Percentiles rank a stretch among this genome's conserved stretches.
These are phyloP conservation scores for Calypte anna DNA, from an alignment of 2,113 vertebrate species.

Conservation along the genomic window DNA sequence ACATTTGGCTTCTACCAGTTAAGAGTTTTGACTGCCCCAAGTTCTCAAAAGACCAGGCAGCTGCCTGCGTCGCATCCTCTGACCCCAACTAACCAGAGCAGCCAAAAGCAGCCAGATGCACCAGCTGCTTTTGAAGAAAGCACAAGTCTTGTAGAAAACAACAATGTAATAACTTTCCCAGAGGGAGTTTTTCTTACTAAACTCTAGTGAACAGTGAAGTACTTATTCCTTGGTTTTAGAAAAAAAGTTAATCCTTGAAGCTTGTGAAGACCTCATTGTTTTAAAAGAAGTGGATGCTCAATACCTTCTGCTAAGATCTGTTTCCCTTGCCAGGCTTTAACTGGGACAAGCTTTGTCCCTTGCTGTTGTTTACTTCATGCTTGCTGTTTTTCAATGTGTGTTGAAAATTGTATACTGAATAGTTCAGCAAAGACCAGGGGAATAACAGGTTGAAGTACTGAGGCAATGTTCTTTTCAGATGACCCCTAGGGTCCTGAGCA, in stretches of 20 bases:
- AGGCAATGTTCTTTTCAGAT: neutral
- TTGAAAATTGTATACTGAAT: neutral
- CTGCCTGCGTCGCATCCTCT: fast-evolving
- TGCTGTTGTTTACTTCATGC: neutral
- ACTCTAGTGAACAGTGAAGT: neutral
- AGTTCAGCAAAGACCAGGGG: neutral
- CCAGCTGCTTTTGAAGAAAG: neutral
- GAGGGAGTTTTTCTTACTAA: neutral
- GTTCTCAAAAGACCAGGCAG: neutral
- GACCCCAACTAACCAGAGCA: fast-evolving
- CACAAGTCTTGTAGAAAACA: neutral
- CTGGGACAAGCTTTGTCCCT: neutral
- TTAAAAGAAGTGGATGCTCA: neutral
- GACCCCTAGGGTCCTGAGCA: neutral
- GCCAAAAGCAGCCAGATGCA: neutral
- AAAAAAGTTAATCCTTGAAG: neutral
- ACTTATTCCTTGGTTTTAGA: neutral
- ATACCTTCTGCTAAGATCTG: neutral
- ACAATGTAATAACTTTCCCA: neutral
- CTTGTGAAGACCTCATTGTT: neutral
- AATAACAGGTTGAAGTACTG: neutral
- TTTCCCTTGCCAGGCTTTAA: neutral
- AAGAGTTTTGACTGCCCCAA: fast-evolving
- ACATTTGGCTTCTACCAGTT: fast-evolving
- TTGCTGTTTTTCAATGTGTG: neutral